Evolutionary conservation across 2,797 vertebrate species (phyloP).

Genomic region (Nannoperca australis): DNA sequence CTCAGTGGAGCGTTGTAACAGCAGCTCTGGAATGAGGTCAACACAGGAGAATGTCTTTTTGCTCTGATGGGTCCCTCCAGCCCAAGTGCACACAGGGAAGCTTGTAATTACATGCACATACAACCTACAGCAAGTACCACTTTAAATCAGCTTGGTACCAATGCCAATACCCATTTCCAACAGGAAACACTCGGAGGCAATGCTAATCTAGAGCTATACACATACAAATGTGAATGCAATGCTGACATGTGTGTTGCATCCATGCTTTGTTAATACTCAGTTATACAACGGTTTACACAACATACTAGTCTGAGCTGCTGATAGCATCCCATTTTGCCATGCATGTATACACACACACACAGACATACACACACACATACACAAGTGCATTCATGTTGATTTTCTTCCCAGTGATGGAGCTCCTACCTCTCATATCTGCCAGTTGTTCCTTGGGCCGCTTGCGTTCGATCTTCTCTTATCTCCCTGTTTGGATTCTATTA

Average conservation of each 20-base stretch:
- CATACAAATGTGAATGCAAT: slow-evolving; percentile 10
- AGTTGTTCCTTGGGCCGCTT: slow-evolving; percentile 56
- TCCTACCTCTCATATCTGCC: slow-evolving; percentile 88
- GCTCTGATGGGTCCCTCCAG: slow-evolving; percentile 66
- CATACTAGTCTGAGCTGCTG: slow-evolving; percentile 26
- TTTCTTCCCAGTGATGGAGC: slow-evolving; percentile 19
- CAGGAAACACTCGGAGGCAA: background rate
- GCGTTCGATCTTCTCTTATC: slow-evolving; percentile 59
- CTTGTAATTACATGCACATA: slow-evolving; percentile 53
- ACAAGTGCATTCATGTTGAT: slow-evolving; percentile 17
- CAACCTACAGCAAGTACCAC: slow-evolving; percentile 27
- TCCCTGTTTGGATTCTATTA: slow-evolving; percentile 61
- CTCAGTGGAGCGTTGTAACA: slow-evolving; percentile 68
- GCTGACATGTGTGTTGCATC: background rate
- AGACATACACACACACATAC: background rate
- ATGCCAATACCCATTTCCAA: slow-evolving; percentile 12
- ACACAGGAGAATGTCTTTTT: slow-evolving; percentile 63
- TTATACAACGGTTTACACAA: slow-evolving; percentile 65
- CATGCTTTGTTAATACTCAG: slow-evolving; percentile 25
- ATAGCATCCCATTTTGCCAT: slow-evolving; percentile 26
- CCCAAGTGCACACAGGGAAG: slow-evolving; percentile 56
- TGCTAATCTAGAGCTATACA: background rate
- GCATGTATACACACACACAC: slow-evolving; percentile 1
- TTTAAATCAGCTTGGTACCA: slow-evolving; percentile 24
- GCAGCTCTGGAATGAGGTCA: slow-evolving; percentile 78